These are phyloP conservation scores for Microtus oregoni DNA, from an alignment of 2,113 vertebrate genomes.

Conservation along the genomic window DNA sequence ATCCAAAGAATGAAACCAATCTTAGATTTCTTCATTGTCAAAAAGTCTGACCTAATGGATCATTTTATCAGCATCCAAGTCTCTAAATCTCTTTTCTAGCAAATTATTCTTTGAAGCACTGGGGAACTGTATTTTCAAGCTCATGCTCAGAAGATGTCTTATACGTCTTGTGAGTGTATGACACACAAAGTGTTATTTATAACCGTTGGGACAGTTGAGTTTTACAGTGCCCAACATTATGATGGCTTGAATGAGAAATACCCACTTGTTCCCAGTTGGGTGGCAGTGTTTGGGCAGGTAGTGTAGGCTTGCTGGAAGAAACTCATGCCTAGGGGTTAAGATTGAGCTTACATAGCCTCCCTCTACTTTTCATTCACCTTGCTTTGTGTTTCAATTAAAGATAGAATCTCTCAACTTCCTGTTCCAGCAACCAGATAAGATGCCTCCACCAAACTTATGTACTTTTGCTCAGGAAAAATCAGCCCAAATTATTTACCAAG, in stretches of 20 bases:
- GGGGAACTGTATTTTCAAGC: slow-evolving; percentile 36
- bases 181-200: background rate
- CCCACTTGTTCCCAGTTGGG: background rate
- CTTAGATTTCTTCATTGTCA: background rate
- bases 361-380: background rate
- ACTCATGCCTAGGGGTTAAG: background rate
- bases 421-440: background rate
- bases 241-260: background rate
- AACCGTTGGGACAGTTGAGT: background rate
- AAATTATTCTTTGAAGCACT: background rate
- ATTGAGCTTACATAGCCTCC: background rate
- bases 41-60: background rate
- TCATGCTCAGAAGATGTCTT: background rate
- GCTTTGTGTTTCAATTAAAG: background rate
- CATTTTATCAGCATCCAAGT: background rate
- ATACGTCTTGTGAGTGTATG: background rate
- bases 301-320: background rate
- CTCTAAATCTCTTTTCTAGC: background rate
- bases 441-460: background rate
- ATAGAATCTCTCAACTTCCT: background rate
- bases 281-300: no score
- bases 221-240: background rate
- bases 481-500: no score
- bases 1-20: background rate
- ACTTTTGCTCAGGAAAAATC: background rate